Conservation (phyloP, 2,888 invertebrate genomes). For the Xylocampa areola region DNA sequence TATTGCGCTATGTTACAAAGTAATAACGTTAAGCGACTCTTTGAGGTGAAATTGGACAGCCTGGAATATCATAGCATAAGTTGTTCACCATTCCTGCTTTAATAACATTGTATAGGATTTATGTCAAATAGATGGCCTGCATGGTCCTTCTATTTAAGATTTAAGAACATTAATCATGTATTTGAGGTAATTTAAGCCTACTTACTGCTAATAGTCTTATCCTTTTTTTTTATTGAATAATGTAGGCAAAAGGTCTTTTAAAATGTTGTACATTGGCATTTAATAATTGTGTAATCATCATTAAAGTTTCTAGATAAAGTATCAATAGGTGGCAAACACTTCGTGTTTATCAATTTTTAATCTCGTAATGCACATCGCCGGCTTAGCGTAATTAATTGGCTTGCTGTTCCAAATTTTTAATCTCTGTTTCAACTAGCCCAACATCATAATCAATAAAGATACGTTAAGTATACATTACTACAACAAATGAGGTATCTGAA, state of each 20-base stretch:
- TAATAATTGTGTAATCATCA: neutral
- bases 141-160: too few relatives aligned
- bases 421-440: neutral
- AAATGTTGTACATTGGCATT: neutral
- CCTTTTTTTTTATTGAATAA: too few relatives aligned
- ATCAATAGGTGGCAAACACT: neutral
- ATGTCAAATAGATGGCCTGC: neutral
- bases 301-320: neutral
- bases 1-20: neutral
- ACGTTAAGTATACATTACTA: too few relatives aligned
- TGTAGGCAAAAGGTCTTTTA: too few relatives aligned
- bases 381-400: neutral
- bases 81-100: neutral
- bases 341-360: constrained; percentile 1
- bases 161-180: neutral
- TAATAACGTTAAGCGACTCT: neutral
- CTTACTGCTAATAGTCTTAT: neutral
- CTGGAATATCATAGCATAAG: neutral
- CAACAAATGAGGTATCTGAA: too few relatives aligned
- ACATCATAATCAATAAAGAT: neutral
- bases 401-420: neutral
- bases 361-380: neutral
- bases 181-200: neutral
- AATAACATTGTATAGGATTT: neutral
- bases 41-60: neutral